Conservation (phyloP, 2,797 vertebrate genomes). For the Sphenodon punctatus region DNA sequence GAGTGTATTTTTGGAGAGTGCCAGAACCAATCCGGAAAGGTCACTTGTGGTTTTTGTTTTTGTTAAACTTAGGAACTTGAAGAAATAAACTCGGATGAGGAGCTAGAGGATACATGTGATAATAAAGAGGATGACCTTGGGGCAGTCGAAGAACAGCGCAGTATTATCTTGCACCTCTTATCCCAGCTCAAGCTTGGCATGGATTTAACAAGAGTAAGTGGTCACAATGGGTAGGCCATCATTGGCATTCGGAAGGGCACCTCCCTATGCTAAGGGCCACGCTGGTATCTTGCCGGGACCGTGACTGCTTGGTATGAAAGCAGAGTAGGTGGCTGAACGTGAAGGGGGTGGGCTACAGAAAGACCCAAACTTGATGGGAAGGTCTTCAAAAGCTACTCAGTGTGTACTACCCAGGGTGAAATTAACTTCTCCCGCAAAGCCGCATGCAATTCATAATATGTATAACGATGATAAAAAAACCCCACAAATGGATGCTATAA, state of each 20-base stretch:
- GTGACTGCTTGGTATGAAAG: not conserved
- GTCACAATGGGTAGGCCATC: too few relatives aligned
- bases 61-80: slow-evolving; percentile 84
- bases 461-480: too few relatives aligned
- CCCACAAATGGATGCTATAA: too few relatives aligned
- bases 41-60: slow-evolving; percentile 22
- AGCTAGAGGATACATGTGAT: slow-evolving; percentile 85
- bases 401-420: too few relatives aligned
- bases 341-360: too few relatives aligned
- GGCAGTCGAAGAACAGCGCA: slow-evolving; percentile 95
- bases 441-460: too few relatives aligned
- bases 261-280: too few relatives aligned
- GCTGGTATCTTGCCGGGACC: too few relatives aligned
- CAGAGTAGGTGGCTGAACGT: not conserved
- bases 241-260: too few relatives aligned
- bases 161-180: slow-evolving; percentile 95
- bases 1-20: not conserved
- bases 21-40: not conserved
- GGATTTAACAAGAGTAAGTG: slow-evolving; percentile 95
- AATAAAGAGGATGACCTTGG: slow-evolving; percentile 92
- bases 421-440: too few relatives aligned
- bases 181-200: slow-evolving; percentile 99
- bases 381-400: too few relatives aligned
- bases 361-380: too few relatives aligned
- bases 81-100: slow-evolving; percentile 89